Base-by-base conservation (phyloP, 1,140 invertebrate genomes). In the Portunus trituberculatus region DNA sequence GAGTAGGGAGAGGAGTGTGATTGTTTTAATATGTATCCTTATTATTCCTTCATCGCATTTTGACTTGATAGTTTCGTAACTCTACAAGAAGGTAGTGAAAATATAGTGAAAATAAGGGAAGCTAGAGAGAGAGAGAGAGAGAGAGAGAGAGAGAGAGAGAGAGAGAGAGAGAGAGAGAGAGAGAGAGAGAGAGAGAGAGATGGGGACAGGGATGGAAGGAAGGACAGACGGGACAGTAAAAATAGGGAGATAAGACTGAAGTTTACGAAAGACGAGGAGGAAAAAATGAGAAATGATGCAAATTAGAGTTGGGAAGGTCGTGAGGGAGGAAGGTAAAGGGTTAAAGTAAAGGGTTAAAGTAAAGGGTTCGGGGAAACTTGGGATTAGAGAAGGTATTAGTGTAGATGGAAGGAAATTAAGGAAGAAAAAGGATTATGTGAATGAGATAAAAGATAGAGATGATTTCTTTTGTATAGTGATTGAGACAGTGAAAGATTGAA, bases 141-240 rank as follows among this genome's bases (percentile, higher is more conserved):
- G 32, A 29, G 29, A n/a, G 82, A 67, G 67, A 82, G 45, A 82
- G 20, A 14, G 31, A 16, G 39, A 82, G 4, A 92, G 45, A 82
- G 31, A 82, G 59, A 82, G 52, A 31, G 45, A 82, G 29, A 45
- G 91, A 32, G 59, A 32, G 29, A 82, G 91, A 82, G 59, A 67
- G 67, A 82, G 59, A 82, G 52, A 82, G 52, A 92, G 52, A 67
- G 52, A 67, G 91, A 92, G 91, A 67, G 52, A 82, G 59, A 92
- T n/a, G 28, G 48, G 29, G 91, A 92, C 10, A 67, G 52, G 12
- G 89, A 91, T 20, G 29, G 45, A n/a, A n/a, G 48, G 90, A 29
- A 32, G 31, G 48, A 91, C 25, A 31, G 48, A 67, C 52, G 76
- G n/a, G 31, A 25, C 16, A 31, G 32, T 6, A 45, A 39, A 45